Evolutionary conservation across 2,888 invertebrate genomes (phyloP).

Genomic region (Prionchulus punctatus): DNA sequence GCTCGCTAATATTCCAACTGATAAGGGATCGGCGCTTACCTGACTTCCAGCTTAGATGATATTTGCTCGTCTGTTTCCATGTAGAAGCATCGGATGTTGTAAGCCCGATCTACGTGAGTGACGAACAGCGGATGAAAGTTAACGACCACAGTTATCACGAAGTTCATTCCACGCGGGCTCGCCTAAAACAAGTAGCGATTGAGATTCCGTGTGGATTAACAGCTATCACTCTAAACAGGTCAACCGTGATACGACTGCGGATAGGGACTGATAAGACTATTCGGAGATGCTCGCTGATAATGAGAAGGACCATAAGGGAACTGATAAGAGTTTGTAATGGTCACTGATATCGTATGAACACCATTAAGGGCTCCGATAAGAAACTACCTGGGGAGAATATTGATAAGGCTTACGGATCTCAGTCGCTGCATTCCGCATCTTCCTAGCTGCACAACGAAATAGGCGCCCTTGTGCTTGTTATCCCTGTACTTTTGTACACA

Average conservation of each 20-base stretch:
- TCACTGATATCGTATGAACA: too few relatives aligned
- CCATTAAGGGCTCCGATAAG: too few relatives aligned
- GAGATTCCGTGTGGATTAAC: too few relatives aligned
- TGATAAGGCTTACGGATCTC: conserved; percentile 19
- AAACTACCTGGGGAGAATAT: background rate
- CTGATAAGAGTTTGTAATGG: too few relatives aligned
- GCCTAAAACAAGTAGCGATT: conserved; percentile 22
- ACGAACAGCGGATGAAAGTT: conserved; percentile 28
- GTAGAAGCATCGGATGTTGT: conserved; percentile 28
- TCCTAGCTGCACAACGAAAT: conserved; percentile 26
- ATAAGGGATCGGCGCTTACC: conserved; percentile 16
- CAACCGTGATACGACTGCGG: background rate
- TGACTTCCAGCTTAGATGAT: conserved; percentile 26
- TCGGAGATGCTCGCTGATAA: too few relatives aligned
- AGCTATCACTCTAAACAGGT: background rate
- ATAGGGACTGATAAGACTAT: too few relatives aligned
- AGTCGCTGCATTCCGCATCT: conserved; percentile 30
- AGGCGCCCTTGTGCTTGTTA: conserved; percentile 20
- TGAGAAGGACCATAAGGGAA: too few relatives aligned
- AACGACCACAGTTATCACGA: conserved; percentile 28
- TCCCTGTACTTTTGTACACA: conserved; percentile 14
- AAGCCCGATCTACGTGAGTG: conserved; percentile 29
- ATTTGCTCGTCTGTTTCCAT: conserved; percentile 31
- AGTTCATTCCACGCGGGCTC: conserved; percentile 28
- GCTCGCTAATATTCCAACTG: too few relatives aligned